Evolutionary conservation across 2,888 invertebrate genomes (phyloP).

Genomic region (Atherix ibis): DNA sequence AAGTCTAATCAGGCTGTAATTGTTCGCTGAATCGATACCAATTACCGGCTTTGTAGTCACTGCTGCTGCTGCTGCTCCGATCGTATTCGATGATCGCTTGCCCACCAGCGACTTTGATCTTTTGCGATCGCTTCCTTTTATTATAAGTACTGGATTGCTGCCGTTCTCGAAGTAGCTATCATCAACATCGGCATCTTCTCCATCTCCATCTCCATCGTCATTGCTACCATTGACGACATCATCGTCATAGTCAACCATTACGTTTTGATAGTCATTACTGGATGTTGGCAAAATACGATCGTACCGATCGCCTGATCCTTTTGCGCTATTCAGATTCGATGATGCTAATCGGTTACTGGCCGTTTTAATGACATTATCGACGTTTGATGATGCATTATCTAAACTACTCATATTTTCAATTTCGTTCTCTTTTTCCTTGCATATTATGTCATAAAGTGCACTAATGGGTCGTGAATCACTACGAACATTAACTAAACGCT

Average conservation of each 20-base stretch:
- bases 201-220: not conserved
- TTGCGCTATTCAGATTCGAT: not conserved
- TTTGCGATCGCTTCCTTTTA: no score
- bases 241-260: no score
- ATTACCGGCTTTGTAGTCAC: not conserved
- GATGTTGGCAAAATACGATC: not conserved
- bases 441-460: constrained; percentile 33
- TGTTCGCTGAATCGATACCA: not conserved
- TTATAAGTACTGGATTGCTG: not conserved
- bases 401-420: constrained; percentile 10
- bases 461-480: constrained; percentile 32
- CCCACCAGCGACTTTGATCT: not conserved
- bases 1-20: not conserved
- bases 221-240: not conserved
- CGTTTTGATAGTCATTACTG: not conserved
- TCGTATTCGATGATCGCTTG: no score
- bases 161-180: not conserved
- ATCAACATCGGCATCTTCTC: not conserved
- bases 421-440: constrained; percentile 31
- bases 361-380: constrained; percentile 7
- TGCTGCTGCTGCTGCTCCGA: no score
- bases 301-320: constrained; percentile 5
- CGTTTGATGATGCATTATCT: constrained; percentile 11
- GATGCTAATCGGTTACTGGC: not conserved
- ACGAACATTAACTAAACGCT: constrained; percentile 27